A percentile compares a stretch with the other conserved stretches of the same genome.
These are phyloP conservation scores for Hemichromis elongatus DNA, from an alignment of 2,113 vertebrate genomes.

Conservation along the genomic window DNA sequence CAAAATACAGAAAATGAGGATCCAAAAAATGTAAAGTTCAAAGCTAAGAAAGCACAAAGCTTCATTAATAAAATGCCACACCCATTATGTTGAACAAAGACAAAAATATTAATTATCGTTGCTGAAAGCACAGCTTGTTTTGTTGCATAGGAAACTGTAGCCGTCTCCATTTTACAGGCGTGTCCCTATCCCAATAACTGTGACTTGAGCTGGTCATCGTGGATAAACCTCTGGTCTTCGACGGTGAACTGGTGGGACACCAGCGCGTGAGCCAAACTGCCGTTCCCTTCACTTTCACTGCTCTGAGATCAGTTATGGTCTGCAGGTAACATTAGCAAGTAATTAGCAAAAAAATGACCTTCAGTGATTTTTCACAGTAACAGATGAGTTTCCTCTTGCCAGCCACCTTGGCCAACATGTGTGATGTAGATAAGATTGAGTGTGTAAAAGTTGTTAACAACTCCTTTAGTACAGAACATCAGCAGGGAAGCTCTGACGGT, in stretches of 20 bases:
- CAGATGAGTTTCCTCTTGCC: accelerated
- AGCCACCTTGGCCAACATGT: background rate
- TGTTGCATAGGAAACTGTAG: background rate
- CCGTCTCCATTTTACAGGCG: background rate
- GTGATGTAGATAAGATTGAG: background rate
- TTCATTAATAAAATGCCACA: background rate
- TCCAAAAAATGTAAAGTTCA: background rate
- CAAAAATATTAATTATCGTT: background rate
- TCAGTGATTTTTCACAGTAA: background rate
- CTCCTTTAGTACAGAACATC: background rate
- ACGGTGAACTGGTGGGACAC: background rate
- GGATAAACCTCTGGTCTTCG: background rate
- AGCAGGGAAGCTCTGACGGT: background rate
- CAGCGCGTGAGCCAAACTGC: background rate
- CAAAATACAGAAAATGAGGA: background rate
- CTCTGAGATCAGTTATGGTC: background rate
- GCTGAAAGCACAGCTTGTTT: background rate
- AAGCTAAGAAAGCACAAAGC: background rate
- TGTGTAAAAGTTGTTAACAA: background rate
- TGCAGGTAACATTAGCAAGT: background rate
- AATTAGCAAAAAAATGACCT: background rate
- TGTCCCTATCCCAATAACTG: background rate
- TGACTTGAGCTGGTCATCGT: background rate
- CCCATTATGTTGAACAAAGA: background rate
- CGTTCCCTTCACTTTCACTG: background rate